Evolutionary conservation across 2,888 invertebrate species (phyloP), one percentile per base, ranked within the genome.

Genomic region (Macaria liturata): DNA sequence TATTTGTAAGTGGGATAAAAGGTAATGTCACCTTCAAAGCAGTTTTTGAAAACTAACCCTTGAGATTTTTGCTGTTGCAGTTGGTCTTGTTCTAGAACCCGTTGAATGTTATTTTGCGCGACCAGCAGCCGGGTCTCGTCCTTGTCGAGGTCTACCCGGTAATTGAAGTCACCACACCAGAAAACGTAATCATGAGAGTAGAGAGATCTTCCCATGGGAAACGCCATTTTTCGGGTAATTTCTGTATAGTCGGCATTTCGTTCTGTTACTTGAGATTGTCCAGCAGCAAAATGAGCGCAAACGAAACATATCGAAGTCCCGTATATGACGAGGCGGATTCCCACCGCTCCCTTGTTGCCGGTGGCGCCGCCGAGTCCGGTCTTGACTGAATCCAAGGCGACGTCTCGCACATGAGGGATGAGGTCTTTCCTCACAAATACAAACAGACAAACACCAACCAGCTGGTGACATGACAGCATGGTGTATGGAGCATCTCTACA

Each of bases 161-260:
- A 99, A 84, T 99, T 99, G 84, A 99, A 99, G 90, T 99, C 99
- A 0, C 99, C 99, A 83, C 99, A 98, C 99, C 99, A 99, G 86
- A 99, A 99, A 1, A 99, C 95, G 83, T 98, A 99, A 88, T 99
- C 99, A 80, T 99, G 99, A 1, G 98, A 97, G 82, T 97, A 97
- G 4, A 99, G 89, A 0, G 97, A 96, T 61, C 98, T 93, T 7
- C 98, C 98, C 97, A 98, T 97, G 1, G 98, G 97, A 80, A 98
- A 98, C 6, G 95, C 94, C 57, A 97, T 93, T 92, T 98, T 98
- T 70, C 97, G 94, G 0, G 97, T 97, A 59, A 99, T 99, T 91
- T 99, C 99, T 32, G 96, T 95, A 82, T 97, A 99, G 88, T 99
- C 99, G 5, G 97, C 97, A 88, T 99, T 99, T 57, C 99, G 93